Percentiles rank a stretch among this genome's conserved stretches.
Conservation (phyloP, 2,797 vertebrate species). For the Rhodeus uyekii region DNA sequence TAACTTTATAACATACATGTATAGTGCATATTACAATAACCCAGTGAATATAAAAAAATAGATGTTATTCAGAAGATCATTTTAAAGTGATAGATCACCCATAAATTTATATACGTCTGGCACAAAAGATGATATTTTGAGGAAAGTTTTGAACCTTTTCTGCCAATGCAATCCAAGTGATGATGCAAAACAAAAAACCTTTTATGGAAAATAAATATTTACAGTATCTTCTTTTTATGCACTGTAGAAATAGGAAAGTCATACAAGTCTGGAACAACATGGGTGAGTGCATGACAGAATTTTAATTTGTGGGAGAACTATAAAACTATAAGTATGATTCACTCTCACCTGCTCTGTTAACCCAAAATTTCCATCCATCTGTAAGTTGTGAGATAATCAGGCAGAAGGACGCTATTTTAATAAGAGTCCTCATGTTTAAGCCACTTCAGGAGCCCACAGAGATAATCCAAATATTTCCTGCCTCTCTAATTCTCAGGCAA, state of each 20-base stretch:
- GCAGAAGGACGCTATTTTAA: slow-evolving; percentile 67
- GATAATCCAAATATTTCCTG: slow-evolving; percentile 18
- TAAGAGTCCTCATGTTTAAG: slow-evolving; percentile 61
- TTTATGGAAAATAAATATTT: background rate
- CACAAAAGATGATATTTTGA: background rate
- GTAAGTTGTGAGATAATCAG: slow-evolving; percentile 65
- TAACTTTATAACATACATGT: background rate
- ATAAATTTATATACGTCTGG: background rate
- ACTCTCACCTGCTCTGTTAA: slow-evolving; percentile 66
- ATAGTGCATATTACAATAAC: background rate
- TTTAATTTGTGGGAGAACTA: background rate
- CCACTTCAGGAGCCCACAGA: background rate
- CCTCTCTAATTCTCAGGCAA: background rate
- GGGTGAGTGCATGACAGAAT: background rate
- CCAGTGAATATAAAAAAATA: background rate
- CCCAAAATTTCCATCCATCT: slow-evolving; percentile 67
- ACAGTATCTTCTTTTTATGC: background rate
- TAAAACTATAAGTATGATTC: background rate
- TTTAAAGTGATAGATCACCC: background rate
- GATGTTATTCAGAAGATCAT: background rate
- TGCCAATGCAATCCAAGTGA: background rate
- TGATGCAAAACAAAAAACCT: background rate
- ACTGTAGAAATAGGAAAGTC: background rate
- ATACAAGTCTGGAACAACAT: background rate
- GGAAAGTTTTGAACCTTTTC: background rate